Base-by-base conservation (phyloP, 2,888 invertebrate genomes). In the Diarsia rubi region DNA sequence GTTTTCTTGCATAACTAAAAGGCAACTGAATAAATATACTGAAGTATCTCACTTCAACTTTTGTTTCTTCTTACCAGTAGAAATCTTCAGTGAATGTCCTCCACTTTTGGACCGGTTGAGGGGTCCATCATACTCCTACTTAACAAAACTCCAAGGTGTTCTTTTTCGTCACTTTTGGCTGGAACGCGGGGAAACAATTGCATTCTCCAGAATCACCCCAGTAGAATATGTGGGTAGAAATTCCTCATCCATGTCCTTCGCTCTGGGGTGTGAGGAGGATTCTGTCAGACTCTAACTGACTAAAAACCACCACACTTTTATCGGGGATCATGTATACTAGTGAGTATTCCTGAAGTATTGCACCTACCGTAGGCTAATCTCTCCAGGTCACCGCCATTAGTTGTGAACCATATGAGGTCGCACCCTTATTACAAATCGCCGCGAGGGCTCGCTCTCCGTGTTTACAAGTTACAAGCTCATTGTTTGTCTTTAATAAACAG, bases 401-500 rank as follows among this genome's bases (percentile, higher is more conserved):
- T 78, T 54, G 59, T 24, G 16, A 64, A 60, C 42, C 66, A 12
- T 49, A 64, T 68, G 82, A 78, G 82, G 45, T 71, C 75, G 54
- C 69, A 65, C 74, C 81, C 90, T 91, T 91, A 91, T 89, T 89
- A 79, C 80, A 89, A 90, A 92, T 87, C 82, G 91, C 91, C 93
- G 89, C 84, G 80, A 90, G 91, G 92, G 89, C 87, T 87, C 88
- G 88, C 79, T 70, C 91, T 91, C 90, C 90, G 87, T 91, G 92
- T 92, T 92, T 91, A 90, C 89, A 92, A 88, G 88, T 82, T 82
- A 91, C 88, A 79, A 42, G 67, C 82, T 88, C 82, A 88, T 87
- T 93, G 94, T 94, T 94, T 94, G 90, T 87, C 88, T 91, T 88
- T 88, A 92, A 91, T 92, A 92, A 92, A 92, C 92, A 93, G 81